Evolutionary conservation across 2,797 vertebrate genomes (phyloP).

Genomic region (Phrynocephalus forsythii): DNA sequence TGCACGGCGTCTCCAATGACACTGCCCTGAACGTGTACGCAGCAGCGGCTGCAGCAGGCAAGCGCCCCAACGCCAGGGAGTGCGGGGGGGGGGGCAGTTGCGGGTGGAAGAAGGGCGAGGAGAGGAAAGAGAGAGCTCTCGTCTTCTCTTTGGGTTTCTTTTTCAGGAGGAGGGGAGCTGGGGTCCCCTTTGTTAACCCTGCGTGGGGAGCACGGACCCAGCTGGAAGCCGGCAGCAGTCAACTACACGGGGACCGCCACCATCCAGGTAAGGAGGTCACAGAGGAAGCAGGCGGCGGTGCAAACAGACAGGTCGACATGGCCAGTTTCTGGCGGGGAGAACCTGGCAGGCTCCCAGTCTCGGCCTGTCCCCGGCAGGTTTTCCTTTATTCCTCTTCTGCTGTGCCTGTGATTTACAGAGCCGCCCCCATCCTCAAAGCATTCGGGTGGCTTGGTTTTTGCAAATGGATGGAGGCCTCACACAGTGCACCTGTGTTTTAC

Average conservation of each 20-base stretch:
- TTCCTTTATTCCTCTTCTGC: too few species aligned
- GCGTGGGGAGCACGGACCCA: slow-evolving; percentile 52
- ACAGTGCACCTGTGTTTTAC: too few species aligned
- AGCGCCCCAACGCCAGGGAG: not conserved
- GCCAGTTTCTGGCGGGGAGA: too few species aligned
- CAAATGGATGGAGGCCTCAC: too few species aligned
- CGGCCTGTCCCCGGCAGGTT: too few species aligned
- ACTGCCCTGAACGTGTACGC: slow-evolving; percentile 78
- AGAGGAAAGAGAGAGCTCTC: not conserved
- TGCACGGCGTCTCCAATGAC: slow-evolving; percentile 78
- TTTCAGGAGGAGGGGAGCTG: not conserved
- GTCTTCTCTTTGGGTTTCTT: not conserved
- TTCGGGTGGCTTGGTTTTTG: too few species aligned
- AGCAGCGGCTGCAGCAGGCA: slow-evolving; percentile 62
- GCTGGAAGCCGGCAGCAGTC: slow-evolving; percentile 75
- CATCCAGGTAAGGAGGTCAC: slow-evolving; percentile 72
- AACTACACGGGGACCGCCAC: slow-evolving; percentile 68
- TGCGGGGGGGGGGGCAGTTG: rapidly evolving
- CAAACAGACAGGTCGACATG: not conserved
- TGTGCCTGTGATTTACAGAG: too few species aligned
- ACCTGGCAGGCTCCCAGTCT: too few species aligned
- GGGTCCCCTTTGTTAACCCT: not conserved
- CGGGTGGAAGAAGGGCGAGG: too few species aligned
- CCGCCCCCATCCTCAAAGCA: too few species aligned
- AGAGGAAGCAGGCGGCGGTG: not conserved